phyloP scores from a whole-genome alignment of 1,140 invertebrate species.

The Calycopis cecrops region DNA sequence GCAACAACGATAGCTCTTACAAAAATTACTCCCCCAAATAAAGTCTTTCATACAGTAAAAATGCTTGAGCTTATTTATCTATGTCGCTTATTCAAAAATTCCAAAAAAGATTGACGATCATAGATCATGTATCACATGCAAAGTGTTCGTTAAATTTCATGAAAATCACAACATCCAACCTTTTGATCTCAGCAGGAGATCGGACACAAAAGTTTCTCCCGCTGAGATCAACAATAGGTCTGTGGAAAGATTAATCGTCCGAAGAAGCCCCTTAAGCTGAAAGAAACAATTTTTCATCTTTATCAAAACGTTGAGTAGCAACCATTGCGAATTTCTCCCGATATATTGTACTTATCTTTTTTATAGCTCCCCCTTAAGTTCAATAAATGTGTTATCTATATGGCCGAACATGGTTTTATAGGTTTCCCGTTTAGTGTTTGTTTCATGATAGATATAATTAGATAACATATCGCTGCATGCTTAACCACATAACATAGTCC shows the following conservation, averaged over 20 bases:
- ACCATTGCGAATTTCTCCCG: conserved; percentile 24
- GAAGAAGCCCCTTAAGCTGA: conserved; percentile 54
- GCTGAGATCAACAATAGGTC: conserved; percentile 52
- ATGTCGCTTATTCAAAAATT: too few species aligned
- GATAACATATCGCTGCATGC: background rate
- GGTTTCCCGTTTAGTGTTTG: conserved; percentile 4
- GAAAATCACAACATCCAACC: conserved; percentile 34
- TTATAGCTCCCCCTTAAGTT: conserved; percentile 11
- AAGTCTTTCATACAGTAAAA: too few species aligned
- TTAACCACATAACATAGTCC: too few species aligned
- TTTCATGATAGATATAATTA: background rate
- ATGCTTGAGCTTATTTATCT: too few species aligned
- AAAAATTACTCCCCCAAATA: too few species aligned
- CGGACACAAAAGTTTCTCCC: conserved; percentile 60
- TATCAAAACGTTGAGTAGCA: conserved; percentile 52
- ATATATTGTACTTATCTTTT: conserved; percentile 13
- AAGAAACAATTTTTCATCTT: conserved; percentile 67
- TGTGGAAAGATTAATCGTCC: conserved; percentile 65
- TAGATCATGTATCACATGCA: conserved; percentile 4
- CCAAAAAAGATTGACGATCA: too few species aligned
- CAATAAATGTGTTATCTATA: conserved; percentile 12
- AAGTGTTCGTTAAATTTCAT: conserved; percentile 14
- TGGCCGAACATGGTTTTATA: background rate
- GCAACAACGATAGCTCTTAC: too few species aligned
- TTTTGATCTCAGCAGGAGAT: conserved; percentile 54